Evolutionary conservation across 2,797 vertebrate genomes (phyloP).

Genomic region (Enteromius thamalakanensis): DNA sequence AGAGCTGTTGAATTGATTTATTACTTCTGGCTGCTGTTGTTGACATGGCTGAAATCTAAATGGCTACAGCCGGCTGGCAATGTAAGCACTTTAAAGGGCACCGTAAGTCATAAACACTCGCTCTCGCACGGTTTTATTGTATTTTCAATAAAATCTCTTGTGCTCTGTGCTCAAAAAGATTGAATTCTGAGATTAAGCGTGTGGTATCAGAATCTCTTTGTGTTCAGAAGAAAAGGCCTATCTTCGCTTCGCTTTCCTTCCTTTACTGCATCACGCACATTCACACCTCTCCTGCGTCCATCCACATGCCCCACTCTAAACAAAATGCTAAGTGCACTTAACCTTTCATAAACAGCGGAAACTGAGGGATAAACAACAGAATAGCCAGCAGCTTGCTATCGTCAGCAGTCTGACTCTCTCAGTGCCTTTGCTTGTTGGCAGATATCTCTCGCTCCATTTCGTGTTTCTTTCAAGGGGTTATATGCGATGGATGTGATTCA

Average conservation of each 20-base stretch:
- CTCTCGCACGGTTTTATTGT: constrained; percentile 7
- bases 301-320: neutral
- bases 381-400: neutral
- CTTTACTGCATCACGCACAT: neutral
- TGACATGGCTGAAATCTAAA: constrained; percentile 53
- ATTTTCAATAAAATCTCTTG: constrained; percentile 32
- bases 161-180: neutral
- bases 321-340: constrained; percentile 51
- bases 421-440: constrained; percentile 7
- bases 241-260: neutral
- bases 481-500: constrained; percentile 4
- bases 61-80: constrained; percentile 39
- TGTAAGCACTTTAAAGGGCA: constrained; percentile 49
- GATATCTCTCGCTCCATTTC: neutral
- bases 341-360: constrained; percentile 41
- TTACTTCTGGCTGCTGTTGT: constrained; percentile 46
- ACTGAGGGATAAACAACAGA: constrained; percentile 18
- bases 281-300: neutral
- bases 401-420: constrained; percentile 19
- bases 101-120: constrained; percentile 30
- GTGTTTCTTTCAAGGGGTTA: neutral
- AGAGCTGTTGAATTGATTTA: constrained; percentile 52
- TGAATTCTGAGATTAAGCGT: constrained; percentile 10
- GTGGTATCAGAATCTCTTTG: constrained; percentile 18
- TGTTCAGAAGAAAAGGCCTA: neutral